Evolutionary conservation across 2,113 vertebrate species (phyloP).

Genomic region (Pao palembangensis): DNA sequence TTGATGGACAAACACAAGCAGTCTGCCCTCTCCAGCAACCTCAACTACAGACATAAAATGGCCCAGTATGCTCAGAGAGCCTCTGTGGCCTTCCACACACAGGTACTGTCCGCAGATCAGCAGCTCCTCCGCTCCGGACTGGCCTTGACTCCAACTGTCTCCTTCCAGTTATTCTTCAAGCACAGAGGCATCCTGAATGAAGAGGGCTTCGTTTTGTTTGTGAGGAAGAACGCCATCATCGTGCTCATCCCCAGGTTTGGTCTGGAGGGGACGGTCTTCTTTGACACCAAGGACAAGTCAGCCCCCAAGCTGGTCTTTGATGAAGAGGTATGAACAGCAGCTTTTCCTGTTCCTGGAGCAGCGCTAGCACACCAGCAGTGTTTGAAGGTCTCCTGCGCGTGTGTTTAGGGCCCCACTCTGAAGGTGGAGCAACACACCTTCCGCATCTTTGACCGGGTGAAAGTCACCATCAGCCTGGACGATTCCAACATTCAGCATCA

Average conservation of each 20-base stretch:
- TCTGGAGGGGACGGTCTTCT: slow-evolving; percentile 94
- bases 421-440: slow-evolving; percentile 85
- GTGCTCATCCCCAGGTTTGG: slow-evolving; percentile 96
- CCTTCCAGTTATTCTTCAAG: slow-evolving; percentile 91
- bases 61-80: slow-evolving; percentile 94
- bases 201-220: slow-evolving; percentile 91
- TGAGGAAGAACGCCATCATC: slow-evolving; percentile 95
- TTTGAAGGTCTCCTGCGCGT: neutral
- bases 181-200: slow-evolving; percentile 88
- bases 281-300: slow-evolving; percentile 85
- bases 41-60: slow-evolving; percentile 98
- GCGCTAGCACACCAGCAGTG: neutral
- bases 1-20: slow-evolving; percentile 93
- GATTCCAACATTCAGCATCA: slow-evolving; percentile 95
- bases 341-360: neutral
- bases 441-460: slow-evolving; percentile 88
- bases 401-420: slow-evolving; percentile 80
- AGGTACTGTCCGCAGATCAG: slow-evolving; percentile 72
- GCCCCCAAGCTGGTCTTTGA: slow-evolving; percentile 80
- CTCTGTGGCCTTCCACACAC: slow-evolving; percentile 95
- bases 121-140: neutral
- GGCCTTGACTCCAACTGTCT: neutral
- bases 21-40: slow-evolving; percentile 87
- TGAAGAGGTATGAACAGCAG: slow-evolving; percentile 77
- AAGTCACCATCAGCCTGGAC: slow-evolving; percentile 88